Evolutionary conservation across 1,140 invertebrate genomes (phyloP).

Genomic region (Drosophila baimaii): DNA sequence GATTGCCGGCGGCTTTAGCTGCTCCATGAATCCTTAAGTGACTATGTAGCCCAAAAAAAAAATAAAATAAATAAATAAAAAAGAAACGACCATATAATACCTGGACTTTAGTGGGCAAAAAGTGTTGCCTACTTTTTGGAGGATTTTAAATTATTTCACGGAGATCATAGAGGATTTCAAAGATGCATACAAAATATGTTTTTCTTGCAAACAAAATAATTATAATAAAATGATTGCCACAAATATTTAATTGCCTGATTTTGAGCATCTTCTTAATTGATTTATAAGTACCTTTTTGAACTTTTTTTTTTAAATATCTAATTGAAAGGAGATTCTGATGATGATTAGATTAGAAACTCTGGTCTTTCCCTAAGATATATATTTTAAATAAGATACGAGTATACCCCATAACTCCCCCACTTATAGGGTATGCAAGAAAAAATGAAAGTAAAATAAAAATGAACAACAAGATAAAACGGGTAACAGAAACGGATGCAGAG

Average conservation of each 20-base stretch:
- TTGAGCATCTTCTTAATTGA: not conserved
- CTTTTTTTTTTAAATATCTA: not conserved
- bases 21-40: constrained; percentile 72
- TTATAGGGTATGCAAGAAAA: not conserved
- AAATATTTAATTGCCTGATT: not conserved
- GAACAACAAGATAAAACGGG: constrained; percentile 51
- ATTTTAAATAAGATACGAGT: too few relatives aligned
- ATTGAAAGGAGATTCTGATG: not conserved
- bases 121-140: not conserved
- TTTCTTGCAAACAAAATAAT: not conserved
- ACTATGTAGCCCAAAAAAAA: constrained; percentile 28
- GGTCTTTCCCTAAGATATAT: too few relatives aligned
- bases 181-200: not conserved
- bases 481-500: constrained; percentile 28
- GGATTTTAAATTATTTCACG: not conserved
- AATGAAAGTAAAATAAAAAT: constrained; percentile 49
- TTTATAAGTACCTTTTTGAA: not conserved
- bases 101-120: not conserved
- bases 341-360: too few relatives aligned
- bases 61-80: not conserved
- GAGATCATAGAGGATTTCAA: not conserved
- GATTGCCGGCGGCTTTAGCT: constrained; percentile 46
- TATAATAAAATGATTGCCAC: not conserved
- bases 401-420: not conserved
- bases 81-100: not conserved